Base-by-base conservation (phyloP, 2,888 invertebrate species). In the Plagodis dolabraria region DNA sequence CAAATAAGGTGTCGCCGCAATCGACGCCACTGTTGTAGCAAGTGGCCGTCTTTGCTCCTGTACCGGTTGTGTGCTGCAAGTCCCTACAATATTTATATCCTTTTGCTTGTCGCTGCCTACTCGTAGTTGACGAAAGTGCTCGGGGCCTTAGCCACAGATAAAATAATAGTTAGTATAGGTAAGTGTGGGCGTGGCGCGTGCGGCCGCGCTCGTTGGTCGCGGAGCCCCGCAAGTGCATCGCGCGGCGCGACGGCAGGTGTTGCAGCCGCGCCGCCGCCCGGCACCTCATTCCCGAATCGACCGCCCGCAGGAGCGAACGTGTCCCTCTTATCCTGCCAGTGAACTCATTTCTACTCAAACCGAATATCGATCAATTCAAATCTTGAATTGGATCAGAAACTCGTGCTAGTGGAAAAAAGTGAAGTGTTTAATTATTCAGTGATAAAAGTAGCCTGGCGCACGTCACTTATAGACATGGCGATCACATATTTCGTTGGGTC, bases 181-280 rank as follows among this genome's bases (percentile, higher is more conserved):
- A 40, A 55, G 57, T 64, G 84, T 80, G 81, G 88, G 87, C 86
- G 86, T 82, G 86, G 80, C 83, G 79, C 80, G 79, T 75, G 80
- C 70, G 56, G 45, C 66, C 63, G 70, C 68, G 70, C 73, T 74
- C 73, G 71, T 70, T 76, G 86, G 49, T 33, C 34, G 57, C 84
- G 89, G 87, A 92, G 43, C 12, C 92, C 85, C 87, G 87, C 92
- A 89, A 90, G 88, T 90, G 90, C 87, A 81, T 22, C 22, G 36
- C 53, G 65, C 71, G 70, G 72, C 68, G 72, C 68, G 72, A 65
- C 66, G 77, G 82, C 86, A 87, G 87, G 86, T 87, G 90, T 82
- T 87, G 85, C 86, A 82, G 78, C 64, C 60, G 70, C 68, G 75
- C 69, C 69, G 43, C 43, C 43, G 43, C 69, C 72, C 55, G 46